phyloP scores from a whole-genome alignment of 2,797 vertebrate species.

The Pagetopsis macropterus region DNA sequence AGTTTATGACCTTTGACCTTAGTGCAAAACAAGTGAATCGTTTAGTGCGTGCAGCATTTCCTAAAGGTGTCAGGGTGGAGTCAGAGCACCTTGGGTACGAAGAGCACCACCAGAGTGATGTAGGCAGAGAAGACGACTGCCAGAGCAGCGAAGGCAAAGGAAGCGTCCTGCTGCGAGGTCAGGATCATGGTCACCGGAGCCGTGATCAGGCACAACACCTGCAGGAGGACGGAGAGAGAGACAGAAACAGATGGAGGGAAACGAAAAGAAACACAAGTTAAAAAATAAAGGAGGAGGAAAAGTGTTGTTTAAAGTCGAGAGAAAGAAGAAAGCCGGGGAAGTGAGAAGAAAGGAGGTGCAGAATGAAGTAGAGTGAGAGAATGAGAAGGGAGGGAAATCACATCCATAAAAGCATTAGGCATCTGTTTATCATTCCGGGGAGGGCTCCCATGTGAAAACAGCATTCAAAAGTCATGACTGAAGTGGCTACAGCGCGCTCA shows the following conservation, averaged over 20 bases:
- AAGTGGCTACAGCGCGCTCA: conserved; percentile 46
- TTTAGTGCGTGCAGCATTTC: background rate
- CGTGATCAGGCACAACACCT: conserved; percentile 96
- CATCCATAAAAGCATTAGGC: conserved; percentile 68
- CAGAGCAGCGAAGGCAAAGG: conserved; percentile 93
- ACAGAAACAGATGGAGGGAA: background rate
- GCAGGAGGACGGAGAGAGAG: conserved; percentile 37
- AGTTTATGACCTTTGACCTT: conserved; percentile 34
- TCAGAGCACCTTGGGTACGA: conserved; percentile 90
- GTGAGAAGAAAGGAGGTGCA: conserved; percentile 10
- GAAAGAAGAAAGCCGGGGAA: background rate
- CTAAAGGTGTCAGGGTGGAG: conserved; percentile 29
- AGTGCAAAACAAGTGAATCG: background rate
- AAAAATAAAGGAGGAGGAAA: background rate
- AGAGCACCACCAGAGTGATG: conserved; percentile 95
- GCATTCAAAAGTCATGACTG: conserved; percentile 77
- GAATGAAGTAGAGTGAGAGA: conserved; percentile 14
- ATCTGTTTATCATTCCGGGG: conserved; percentile 70
- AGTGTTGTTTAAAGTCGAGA: conserved; percentile 12
- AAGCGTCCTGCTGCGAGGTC: conserved; percentile 95
- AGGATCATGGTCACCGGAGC: conserved; percentile 97
- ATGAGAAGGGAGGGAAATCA: conserved; percentile 38
- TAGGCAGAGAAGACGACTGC: conserved; percentile 96
- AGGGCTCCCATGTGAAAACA: conserved; percentile 67
- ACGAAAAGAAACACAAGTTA: background rate